These are phyloP conservation scores for Polydrusus tereticollis DNA, from an alignment of 2,888 invertebrate species.

Conservation along the genomic window DNA sequence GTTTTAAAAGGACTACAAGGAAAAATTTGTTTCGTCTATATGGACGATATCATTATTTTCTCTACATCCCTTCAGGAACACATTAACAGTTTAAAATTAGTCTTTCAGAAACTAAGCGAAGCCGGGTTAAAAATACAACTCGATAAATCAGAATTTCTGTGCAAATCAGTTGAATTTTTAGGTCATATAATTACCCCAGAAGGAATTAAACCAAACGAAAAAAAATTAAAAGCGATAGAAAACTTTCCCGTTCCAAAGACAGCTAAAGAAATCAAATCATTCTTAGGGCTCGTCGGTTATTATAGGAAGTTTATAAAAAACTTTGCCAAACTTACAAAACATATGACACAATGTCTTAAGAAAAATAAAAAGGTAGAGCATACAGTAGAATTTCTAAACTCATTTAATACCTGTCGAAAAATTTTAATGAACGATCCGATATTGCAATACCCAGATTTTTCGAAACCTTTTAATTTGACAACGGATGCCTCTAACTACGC, in stretches of 20 bases:
- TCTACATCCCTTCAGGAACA: conserved; percentile 35
- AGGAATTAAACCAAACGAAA: conserved; percentile 47
- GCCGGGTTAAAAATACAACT: conserved; percentile 48
- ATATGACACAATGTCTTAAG: conserved; percentile 37
- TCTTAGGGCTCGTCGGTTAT: conserved; percentile 39
- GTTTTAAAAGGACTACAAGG: conserved; percentile 49
- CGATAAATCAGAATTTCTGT: conserved; percentile 44
- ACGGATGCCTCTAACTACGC: conserved; percentile 48
- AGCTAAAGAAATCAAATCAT: conserved; percentile 40
- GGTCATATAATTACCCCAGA: conserved; percentile 51
- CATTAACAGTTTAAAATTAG: conserved; percentile 22
- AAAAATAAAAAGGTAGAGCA: conserved; percentile 37
- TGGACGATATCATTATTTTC: conserved; percentile 45
- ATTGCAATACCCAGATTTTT: conserved; percentile 49
- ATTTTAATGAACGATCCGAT: conserved; percentile 42
- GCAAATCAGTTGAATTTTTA: conserved; percentile 44
- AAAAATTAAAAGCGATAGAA: conserved; percentile 42
- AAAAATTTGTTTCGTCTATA: conserved; percentile 33
- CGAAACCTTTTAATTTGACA: conserved; percentile 49
- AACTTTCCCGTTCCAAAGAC: conserved; percentile 39
- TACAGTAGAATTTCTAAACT: conserved; percentile 30
- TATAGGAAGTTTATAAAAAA: conserved; percentile 34
- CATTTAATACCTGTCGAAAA: conserved; percentile 44
- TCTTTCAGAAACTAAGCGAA: conserved; percentile 31
- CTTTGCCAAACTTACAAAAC: conserved; percentile 35